phyloP scores from a whole-genome alignment of 1,140 invertebrate genomes.

The Globodera ellingtonae region DNA sequence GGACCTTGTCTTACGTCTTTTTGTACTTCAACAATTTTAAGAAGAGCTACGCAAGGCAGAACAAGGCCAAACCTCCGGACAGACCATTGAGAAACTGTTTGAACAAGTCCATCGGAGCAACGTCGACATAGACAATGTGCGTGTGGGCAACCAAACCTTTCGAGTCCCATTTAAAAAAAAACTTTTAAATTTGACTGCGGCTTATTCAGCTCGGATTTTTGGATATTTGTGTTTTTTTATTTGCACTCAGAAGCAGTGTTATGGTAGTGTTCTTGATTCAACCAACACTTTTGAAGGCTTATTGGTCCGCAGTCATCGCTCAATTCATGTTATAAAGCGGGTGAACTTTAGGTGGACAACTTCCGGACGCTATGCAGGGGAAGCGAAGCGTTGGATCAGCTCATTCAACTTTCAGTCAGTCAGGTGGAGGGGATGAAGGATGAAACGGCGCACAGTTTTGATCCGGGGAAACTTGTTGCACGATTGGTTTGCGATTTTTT shows the following conservation, averaged over 20 bases:
- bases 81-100: neutral
- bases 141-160: no score
- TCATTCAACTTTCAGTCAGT: slow-evolving; percentile 24
- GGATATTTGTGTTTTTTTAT: no score
- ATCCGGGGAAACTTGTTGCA: slow-evolving; percentile 2
- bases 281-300: no score
- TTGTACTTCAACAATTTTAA: neutral
- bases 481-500: slow-evolving; percentile 16
- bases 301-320: no score
- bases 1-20: no score
- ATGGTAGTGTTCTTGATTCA: no score
- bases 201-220: neutral
- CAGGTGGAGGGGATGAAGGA: slow-evolving; percentile 18
- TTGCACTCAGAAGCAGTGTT: no score
- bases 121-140: neutral
- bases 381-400: slow-evolving; percentile 20
- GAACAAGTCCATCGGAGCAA: neutral
- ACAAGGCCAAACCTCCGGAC: neutral
- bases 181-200: no score
- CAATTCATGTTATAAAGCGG: no score
- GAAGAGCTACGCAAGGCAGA: neutral
- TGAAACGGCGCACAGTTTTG: slow-evolving; percentile 19
- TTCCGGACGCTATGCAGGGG: slow-evolving; percentile 4
- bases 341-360: slow-evolving; percentile 3
- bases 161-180: no score